Evolutionary conservation across 2,888 invertebrate species (phyloP), one percentile per base, ranked within the genome.

Genomic region (Tridacna gigas): DNA sequence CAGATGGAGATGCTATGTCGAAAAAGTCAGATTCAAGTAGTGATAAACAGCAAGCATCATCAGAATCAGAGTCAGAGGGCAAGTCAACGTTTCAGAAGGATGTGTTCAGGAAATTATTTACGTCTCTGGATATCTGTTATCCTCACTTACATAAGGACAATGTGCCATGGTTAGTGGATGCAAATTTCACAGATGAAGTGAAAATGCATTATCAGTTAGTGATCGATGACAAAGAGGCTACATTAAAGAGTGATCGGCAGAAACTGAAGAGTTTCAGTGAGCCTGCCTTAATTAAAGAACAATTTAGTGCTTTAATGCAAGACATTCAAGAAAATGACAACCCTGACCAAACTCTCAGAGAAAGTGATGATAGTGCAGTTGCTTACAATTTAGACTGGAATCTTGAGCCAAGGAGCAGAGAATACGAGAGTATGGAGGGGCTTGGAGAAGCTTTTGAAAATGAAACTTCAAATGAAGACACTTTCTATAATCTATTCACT

Each of bases 261-360:
- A 95, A 95, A 74, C 95, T 97, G 45, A 95, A 95, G 74, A 94
- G 93, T 7, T 94, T 96, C 0, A 95, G 96, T 86, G 91, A 97
- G 96, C 96, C 97, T 0, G 90, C 95, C 0, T 89, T 97, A 89
- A 97, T 97, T 0, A 97, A 97, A 91, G 97, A 97, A 79, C 97
- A 97, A 93, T 93, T 97, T 28, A 96, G 77, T 28, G 79, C 77
- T 65, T 81, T 90, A 60, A 78, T 86, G 25, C 84, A 87, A 51
- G 89, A 89, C 51, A 65, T 89, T 11, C 28, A 22, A 37, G 61
- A 45, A 12, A 69, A 37, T 69, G 45, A 69, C 12, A 11, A 65
- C 28, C 28, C n/a, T 15, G 25, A 22, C 3, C 65, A 65, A 26
- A 15, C 65, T 20, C 18, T 56, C 5, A 56, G 20, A 20, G 18